phyloP scores from a whole-genome alignment of 2,888 invertebrate species.

The Theretra japonica region DNA sequence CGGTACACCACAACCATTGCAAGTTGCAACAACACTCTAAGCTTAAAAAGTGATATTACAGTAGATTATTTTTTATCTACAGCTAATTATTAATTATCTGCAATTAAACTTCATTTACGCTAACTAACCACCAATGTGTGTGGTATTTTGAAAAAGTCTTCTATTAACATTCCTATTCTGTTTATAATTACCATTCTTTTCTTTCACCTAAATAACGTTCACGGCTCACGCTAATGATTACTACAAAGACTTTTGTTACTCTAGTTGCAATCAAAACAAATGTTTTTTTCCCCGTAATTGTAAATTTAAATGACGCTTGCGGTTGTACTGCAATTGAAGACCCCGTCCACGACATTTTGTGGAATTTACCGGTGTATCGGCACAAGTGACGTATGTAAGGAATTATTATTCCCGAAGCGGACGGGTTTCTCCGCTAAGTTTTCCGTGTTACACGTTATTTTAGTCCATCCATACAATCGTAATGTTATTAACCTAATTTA shows the following conservation, averaged over 20 bases:
- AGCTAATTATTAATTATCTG: background rate
- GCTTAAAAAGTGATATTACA: background rate
- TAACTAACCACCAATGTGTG: background rate
- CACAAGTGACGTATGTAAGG: background rate
- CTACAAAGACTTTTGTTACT: background rate
- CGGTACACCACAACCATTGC: background rate
- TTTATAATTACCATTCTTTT: background rate
- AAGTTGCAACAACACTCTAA: constrained; percentile 5
- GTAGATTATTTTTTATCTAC: background rate
- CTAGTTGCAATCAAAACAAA: too few species aligned
- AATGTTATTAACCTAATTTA: background rate
- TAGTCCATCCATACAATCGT: background rate
- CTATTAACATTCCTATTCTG: background rate
- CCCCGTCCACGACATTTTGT: background rate
- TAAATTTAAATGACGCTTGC: background rate
- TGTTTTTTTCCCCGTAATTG: too few species aligned
- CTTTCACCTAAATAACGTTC: background rate
- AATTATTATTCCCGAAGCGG: constrained; percentile 16
- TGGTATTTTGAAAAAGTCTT: background rate
- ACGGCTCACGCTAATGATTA: background rate
- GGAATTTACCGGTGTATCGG: background rate
- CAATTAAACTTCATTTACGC: background rate
- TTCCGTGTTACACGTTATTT: background rate
- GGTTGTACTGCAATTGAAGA: background rate
- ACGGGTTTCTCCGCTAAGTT: constrained; percentile 1